phyloP scores from a whole-genome alignment of 2,113 vertebrate species.

The Hyla sarda region DNA sequence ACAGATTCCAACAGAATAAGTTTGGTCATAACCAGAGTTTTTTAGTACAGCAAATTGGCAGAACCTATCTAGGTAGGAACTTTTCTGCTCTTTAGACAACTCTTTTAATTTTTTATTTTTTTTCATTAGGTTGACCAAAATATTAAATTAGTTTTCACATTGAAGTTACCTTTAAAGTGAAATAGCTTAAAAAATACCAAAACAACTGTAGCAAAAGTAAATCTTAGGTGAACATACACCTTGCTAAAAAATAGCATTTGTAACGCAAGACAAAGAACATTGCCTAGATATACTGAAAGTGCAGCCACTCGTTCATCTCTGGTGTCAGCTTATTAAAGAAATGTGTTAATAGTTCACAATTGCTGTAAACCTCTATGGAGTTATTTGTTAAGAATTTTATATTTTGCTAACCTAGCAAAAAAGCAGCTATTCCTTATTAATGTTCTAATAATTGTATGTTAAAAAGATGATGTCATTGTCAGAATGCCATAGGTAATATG shows the following conservation, averaged over 20 bases:
- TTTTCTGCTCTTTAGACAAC: too few species aligned
- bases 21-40: too few species aligned
- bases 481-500: background rate
- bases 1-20: too few species aligned
- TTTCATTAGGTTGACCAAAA: background rate
- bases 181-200: background rate
- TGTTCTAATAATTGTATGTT: background rate
- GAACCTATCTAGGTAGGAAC: too few species aligned
- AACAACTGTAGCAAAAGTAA: background rate
- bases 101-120: too few species aligned
- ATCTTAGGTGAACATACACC: constrained; percentile 12
- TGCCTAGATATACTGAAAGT: background rate
- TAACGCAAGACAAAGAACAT: background rate
- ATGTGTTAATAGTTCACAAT: constrained; percentile 25
- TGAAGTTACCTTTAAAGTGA: background rate
- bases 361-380: background rate
- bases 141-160: background rate
- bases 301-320: background rate
- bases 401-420: constrained; percentile 13
- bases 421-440: background rate
- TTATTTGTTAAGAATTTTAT: background rate
- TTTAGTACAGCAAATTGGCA: too few species aligned
- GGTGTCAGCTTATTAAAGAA: constrained; percentile 10
- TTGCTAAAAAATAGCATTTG: background rate
- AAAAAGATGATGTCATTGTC: background rate